phyloP scores from a whole-genome alignment of 2,888 invertebrate genomes.

The Muscina levida region DNA sequence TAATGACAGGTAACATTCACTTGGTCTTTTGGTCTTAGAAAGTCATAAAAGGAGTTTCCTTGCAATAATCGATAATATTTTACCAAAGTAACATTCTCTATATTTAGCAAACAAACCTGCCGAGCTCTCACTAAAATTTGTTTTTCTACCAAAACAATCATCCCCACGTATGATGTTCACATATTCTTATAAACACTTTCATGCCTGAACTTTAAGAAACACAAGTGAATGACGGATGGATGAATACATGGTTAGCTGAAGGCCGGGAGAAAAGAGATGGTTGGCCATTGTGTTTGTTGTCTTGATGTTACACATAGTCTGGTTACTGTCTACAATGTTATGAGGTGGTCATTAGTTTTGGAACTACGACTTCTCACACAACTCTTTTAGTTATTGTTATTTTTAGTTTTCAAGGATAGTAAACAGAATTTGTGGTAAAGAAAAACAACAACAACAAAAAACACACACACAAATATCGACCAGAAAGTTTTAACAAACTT shows the following conservation, averaged over 20 bases:
- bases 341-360: conserved; percentile 77
- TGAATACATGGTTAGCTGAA: conserved; percentile 69
- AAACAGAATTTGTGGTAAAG: conserved; percentile 16
- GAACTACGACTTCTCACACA: conserved; percentile 25
- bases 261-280: conserved; percentile 72
- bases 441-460: background rate
- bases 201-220: background rate
- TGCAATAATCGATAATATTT: too few relatives aligned
- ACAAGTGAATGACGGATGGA: conserved; percentile 67
- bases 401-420: conserved; percentile 47
- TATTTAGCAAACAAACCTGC: too few relatives aligned
- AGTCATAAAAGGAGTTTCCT: too few relatives aligned
- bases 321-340: conserved; percentile 76
- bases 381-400: conserved; percentile 39
- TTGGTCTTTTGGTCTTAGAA: too few relatives aligned
- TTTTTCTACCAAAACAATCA: too few relatives aligned
- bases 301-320: conserved; percentile 69
- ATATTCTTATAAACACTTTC: background rate
- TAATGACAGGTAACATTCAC: too few relatives aligned
- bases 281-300: conserved; percentile 67
- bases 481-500: conserved; percentile 28
- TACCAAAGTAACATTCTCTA: too few relatives aligned
- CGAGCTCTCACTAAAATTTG: too few relatives aligned
- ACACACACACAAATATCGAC: background rate
- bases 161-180: too few relatives aligned